Evolutionary conservation across 2,888 invertebrate genomes (phyloP), one percentile per base, ranked within the genome.

Genomic region (Philereme transversata): DNA sequence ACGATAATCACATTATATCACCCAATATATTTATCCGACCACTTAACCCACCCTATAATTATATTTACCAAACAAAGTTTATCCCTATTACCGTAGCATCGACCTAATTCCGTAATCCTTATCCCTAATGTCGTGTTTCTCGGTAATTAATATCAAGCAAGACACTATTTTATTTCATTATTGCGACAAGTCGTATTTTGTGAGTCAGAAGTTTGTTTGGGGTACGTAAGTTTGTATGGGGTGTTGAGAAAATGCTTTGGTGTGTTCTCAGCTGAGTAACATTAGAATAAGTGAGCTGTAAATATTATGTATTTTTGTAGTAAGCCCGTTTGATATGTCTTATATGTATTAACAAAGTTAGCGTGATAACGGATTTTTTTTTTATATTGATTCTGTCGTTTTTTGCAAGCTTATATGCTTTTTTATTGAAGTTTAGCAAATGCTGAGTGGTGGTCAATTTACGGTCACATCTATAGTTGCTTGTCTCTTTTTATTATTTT

Each of bases 111-210:
- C 52, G 62, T 62, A 60, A 64, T 59, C 46, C 65, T 51, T 62
- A 59, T 70, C 74, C 78, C 78, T 82, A 84, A 83, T 89, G 84
- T 80, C 91, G 86, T 90, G 90, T 86, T 84, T 79, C 73, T 67
- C 72, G 75, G 86, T 89, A 90, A 91, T 91, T 90, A 90, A 90
- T 91, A 88, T 85, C 75, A 79, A 71, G 73, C 76, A 73, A 80
- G 83, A 81, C 84, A 86, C 86, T 90, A 90, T 87, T 90, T 89
- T 90, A 91, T 88, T 88, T 84, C 83, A 87, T 89, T 88, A 88
- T 83, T 79, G 79, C 69, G 73, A 79, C 80, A 79, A 75, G 81
- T 79, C 74, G 78, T 84, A 81, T 82, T 73, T 53, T 72, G 75
- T 79, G 76, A 84, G 80, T 84, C 81, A 75, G 74, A 84, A 86